Conservation (phyloP, 2,797 vertebrate species). For the Phoebastria nigripes region DNA sequence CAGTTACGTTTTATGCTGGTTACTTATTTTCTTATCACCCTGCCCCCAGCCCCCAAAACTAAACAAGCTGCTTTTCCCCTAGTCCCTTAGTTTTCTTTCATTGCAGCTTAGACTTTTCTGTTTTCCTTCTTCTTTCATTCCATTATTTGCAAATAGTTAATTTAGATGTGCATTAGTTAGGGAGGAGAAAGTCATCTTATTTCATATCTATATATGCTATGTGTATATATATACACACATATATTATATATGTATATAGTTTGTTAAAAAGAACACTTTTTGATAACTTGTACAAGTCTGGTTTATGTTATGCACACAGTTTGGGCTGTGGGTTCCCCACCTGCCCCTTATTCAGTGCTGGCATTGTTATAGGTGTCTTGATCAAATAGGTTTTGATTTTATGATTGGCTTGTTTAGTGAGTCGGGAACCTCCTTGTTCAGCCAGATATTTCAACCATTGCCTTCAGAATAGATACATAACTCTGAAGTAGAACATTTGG, state of each 20-base stretch:
- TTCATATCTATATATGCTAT: background rate
- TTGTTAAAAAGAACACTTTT: background rate
- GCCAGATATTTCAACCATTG: background rate
- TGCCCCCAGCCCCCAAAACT: background rate
- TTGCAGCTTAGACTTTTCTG: background rate
- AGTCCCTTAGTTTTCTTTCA: background rate
- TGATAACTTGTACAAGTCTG: background rate
- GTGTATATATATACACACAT: background rate
- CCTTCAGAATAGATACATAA: background rate
- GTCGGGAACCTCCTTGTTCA: background rate
- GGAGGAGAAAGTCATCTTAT: background rate
- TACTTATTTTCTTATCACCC: background rate
- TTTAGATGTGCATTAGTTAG: background rate
- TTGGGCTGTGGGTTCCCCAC: background rate
- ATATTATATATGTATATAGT: rapidly evolving
- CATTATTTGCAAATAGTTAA: background rate
- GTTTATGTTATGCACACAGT: background rate
- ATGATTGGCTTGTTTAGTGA: background rate
- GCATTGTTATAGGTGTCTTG: background rate
- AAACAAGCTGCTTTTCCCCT: background rate
- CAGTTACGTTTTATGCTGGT: background rate
- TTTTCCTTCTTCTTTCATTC: background rate
- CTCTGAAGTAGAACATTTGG: background rate
- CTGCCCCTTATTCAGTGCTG: background rate
- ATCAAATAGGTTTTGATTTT: background rate